Base-by-base conservation (phyloP, 2,797 vertebrate species). In the Podarcis siculus region DNA sequence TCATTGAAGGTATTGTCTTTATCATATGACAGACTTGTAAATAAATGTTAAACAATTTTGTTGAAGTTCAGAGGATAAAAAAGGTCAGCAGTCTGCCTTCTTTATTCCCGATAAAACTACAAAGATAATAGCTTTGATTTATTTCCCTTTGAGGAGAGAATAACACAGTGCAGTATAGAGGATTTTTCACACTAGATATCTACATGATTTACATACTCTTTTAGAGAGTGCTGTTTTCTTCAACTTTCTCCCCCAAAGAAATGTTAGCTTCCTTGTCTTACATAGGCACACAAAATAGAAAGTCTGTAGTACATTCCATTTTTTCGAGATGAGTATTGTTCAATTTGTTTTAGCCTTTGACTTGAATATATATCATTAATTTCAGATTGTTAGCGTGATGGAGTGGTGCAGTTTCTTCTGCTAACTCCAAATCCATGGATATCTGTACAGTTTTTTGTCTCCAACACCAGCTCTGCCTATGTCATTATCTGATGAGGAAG, bases 121-220 rank as follows among this genome's bases (percentile, higher is more conserved):
- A 69, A 21, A 86, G 78, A 77, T 89, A 81, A 89, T 69, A 86
- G 61, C 13, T 81, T 85, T 85, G 45, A 86, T 86, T 86, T 85
- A 81, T 89, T 85, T 85, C 27, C 15, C 58, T 81, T 81, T 82
- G 61, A 66, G 79, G 35, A 89, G 32, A 58, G 27, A 77, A 82
- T n/a, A 89, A 69, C 72, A 32, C 2, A n/a, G n/a, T 55, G 61
- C 32, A 85, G 55, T 76, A 67, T 64, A 86, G 75, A 86, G 1
- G 42, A 25, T 39, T 85, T 82, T 75, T 73, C 27, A 39, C 12
- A 32, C 37, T 82, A 55, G 13, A 8, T 81, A 64, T 45, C 12
- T 87, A 30, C 30, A 76, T 35, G 13, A 17, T 82, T 75, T 87
- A 35, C 37, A 76, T 66, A 35, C 23, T 55, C 61, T 25, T 73